A percentile compares a stretch with the other conserved stretches of the same genome.
Evolutionary conservation across 2,113 vertebrate genomes (phyloP).

Genomic region (Scolopax mira): DNA sequence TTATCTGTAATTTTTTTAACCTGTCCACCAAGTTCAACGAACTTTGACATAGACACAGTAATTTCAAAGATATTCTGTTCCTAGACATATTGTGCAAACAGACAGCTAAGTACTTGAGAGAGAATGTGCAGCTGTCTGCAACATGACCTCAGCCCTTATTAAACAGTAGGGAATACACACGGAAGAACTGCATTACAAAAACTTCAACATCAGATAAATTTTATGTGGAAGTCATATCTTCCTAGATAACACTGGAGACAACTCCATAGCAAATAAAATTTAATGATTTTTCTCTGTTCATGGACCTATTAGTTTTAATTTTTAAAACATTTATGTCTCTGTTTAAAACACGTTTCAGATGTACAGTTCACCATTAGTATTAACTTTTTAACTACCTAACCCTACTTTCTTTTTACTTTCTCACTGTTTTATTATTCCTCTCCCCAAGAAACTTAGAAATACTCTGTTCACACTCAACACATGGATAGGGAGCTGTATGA

Average conservation of each 20-base stretch:
- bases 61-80: not conserved
- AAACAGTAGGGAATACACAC: not conserved
- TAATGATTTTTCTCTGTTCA: not conserved
- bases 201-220: not conserved
- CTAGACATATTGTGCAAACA: not conserved
- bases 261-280: not conserved
- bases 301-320: not conserved
- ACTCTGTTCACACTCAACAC: not conserved
- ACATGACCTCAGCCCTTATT: not conserved
- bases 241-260: not conserved
- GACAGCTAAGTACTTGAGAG: not conserved
- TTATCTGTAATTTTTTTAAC: constrained; percentile 20
- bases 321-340: not conserved
- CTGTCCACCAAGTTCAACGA: not conserved
- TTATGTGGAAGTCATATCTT: not conserved
- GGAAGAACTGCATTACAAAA: not conserved
- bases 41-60: not conserved
- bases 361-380: not conserved
- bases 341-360: not conserved
- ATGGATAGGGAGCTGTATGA: not conserved
- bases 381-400: not conserved
- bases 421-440: not conserved
- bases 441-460: not conserved
- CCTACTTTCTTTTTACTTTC: not conserved
- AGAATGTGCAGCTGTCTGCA: not conserved